Evolutionary conservation across 2,113 vertebrate species (phyloP), one percentile per base, ranked within the genome.

Genomic region (Ia io): DNA sequence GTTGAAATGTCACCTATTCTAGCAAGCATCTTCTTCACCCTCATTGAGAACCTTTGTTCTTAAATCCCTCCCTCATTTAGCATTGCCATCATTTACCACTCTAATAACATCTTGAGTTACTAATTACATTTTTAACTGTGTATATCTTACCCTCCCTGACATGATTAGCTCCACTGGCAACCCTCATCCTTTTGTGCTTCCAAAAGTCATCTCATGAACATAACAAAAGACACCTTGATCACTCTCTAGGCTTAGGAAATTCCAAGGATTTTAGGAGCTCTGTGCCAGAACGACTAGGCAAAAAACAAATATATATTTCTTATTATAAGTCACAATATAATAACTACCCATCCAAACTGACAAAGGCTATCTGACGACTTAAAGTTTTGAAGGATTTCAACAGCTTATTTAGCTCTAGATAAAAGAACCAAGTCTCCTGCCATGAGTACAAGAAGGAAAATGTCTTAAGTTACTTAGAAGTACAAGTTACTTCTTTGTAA

Each of bases 401-500:
- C 30, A 70, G 79, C 44, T 25, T 84, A 22, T 69, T 82, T 85
- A 85, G 65, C 25, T 49, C 20, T 47, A 85, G 59, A 35, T 82
- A 53, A 88, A 17, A 83, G 20, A 47, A 42, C 23, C 53, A 86
- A 30, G 90, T 79, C 37, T 86, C 86, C 51, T 89, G 63, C 51
- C 78, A 71, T 77, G 73, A 82, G 8, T 35, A 82, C 14, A 61
- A 91, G 76, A 74, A 78, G 25, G 67, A 95, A 93, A 53, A 88
- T 77, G 17, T 42, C 28, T 37, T 28, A 69, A 8, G 16, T 65
- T 78, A 84, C 61, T 44, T 23, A 23, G 70, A 91, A 37, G 20
- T 49, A 14, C 20, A 67, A 83, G 37, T 86, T 86, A 78, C 56
- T 80, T 53, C 44, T 89, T 67, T 91, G 83, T 67, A 95, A 97